Conservation (phyloP, 2,888 invertebrate species). For the Unio pictorum region DNA sequence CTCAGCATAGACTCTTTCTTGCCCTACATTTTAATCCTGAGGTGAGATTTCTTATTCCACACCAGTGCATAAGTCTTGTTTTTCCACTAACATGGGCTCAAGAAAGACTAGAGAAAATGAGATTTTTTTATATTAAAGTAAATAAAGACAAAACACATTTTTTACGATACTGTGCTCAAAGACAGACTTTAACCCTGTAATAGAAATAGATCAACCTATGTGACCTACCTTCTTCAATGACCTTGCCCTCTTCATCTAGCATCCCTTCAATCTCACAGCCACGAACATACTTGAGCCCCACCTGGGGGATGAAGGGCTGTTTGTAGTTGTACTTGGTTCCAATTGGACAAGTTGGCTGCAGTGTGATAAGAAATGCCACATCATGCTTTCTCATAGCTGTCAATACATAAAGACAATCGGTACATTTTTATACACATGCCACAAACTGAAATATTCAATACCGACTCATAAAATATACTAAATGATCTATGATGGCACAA, state of each 20-base stretch:
- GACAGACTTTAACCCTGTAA: not conserved
- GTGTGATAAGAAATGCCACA: constrained; percentile 95
- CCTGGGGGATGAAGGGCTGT: constrained; percentile 91
- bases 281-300: constrained; percentile 90
- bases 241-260: constrained; percentile 91
- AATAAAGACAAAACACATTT: not conserved
- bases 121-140: not conserved
- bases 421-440: too few species aligned
- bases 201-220: not conserved
- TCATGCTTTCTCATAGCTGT: constrained; percentile 91
- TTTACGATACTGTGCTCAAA: too few species aligned
- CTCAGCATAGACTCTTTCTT: too few species aligned
- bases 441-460: too few species aligned
- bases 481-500: too few species aligned
- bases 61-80: too few species aligned
- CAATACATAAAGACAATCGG: constrained; percentile 6
- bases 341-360: constrained; percentile 87
- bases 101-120: not conserved
- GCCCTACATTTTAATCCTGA: too few species aligned
- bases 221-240: constrained; percentile 86
- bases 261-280: constrained; percentile 99
- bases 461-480: too few species aligned
- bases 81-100: too few species aligned
- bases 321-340: constrained; percentile 75
- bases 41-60: too few species aligned